phyloP scores from a whole-genome alignment of 2,888 invertebrate species.

The Spatulosminthurus flaviceps region DNA sequence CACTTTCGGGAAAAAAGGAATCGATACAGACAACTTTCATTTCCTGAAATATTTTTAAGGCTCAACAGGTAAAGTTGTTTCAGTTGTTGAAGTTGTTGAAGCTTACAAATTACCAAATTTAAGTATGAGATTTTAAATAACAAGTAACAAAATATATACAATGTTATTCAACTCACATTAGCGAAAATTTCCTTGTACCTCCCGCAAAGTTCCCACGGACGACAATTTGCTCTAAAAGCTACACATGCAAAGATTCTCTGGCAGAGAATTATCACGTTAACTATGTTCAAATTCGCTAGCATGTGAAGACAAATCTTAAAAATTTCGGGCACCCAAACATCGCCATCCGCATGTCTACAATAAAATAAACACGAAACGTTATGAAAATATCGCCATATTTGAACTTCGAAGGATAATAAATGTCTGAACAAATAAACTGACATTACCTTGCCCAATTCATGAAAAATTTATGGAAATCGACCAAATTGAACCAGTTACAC shows the following conservation, averaged over 20 bases:
- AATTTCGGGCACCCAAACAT: conserved; percentile 28
- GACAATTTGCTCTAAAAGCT: conserved; percentile 38
- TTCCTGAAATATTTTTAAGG: conserved; percentile 18
- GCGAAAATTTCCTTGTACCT: conserved; percentile 16
- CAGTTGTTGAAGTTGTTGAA: no score
- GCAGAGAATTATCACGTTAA: neutral
- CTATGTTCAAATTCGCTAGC: conserved; percentile 19
- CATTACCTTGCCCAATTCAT: conserved; percentile 31
- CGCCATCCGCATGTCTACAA: conserved; percentile 36
- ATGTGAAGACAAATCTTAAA: conserved; percentile 32
- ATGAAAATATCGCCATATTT: no score
- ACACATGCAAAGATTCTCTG: conserved; percentile 20
- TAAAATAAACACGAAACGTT: neutral
- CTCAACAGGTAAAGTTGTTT: no score
- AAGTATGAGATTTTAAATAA: no score
- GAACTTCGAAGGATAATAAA: no score
- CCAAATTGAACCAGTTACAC: conserved; percentile 4
- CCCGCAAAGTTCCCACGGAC: conserved; percentile 28
- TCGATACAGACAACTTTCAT: conserved; percentile 27
- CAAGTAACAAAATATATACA: neutral
- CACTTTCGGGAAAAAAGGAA: neutral
- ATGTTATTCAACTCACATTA: conserved; percentile 22
- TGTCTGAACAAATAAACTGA: no score
- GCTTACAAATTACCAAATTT: no score
- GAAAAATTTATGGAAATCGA: conserved; percentile 10